These are phyloP conservation scores for Caerostris extrusa DNA, from an alignment of 1,140 invertebrate species.

Conservation along the genomic window DNA sequence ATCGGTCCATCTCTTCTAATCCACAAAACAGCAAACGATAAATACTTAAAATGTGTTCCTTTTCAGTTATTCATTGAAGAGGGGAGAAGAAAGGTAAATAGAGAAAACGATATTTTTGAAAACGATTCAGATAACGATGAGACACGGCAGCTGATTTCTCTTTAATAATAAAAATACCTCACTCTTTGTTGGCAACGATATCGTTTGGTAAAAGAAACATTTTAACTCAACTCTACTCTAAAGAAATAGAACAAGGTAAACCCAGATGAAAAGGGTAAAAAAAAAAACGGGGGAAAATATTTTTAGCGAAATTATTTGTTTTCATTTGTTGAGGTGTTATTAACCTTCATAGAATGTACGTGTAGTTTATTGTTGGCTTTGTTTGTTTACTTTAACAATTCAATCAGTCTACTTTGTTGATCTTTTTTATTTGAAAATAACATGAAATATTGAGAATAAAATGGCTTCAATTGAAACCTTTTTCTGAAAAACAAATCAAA, in stretches of 20 bases:
- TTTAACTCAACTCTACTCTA: not conserved
- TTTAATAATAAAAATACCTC: not conserved
- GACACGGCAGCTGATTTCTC: not conserved
- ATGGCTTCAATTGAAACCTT: too few relatives aligned
- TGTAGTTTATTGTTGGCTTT: not conserved
- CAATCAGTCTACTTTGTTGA: too few relatives aligned
- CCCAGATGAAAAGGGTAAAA: not conserved
- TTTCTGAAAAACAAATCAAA: too few relatives aligned
- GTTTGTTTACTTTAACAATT: not conserved
- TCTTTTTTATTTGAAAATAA: not conserved
- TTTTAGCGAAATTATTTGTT: not conserved
- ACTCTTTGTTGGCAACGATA: not conserved
- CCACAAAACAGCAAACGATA: not conserved
- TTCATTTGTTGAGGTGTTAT: not conserved
- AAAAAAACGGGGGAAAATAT: not conserved
- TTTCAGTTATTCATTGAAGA: not conserved
- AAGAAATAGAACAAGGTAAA: slow-evolving; percentile 32
- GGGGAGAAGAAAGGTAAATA: not conserved
- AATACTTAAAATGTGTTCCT: not conserved
- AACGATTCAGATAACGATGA: not conserved
- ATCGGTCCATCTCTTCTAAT: not conserved
- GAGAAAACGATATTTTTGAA: not conserved
- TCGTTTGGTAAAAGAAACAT: not conserved
- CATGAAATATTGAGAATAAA: too few relatives aligned
- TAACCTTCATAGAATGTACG: not conserved